Conservation (phyloP, 1,140 invertebrate genomes). For the Delia radicum region DNA sequence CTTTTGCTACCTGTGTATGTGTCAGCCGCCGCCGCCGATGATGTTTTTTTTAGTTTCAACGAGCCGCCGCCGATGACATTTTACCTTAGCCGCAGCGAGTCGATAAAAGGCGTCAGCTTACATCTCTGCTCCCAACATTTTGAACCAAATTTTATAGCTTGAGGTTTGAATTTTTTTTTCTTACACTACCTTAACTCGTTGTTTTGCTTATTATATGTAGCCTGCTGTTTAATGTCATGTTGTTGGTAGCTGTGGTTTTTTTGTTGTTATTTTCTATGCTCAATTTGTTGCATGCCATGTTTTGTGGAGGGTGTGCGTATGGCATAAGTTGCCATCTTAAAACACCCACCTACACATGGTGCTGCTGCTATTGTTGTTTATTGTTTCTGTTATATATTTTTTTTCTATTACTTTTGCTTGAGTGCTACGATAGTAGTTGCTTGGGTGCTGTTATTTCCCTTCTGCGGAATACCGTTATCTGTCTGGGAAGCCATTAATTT, state of each 20-base stretch:
- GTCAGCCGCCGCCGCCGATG: no score
- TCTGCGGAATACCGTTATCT: conserved; percentile 54
- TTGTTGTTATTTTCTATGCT: neutral
- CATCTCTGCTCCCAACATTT: no score
- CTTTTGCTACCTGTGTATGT: no score
- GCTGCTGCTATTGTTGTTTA: neutral
- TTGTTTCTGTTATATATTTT: neutral
- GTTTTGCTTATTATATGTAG: no score
- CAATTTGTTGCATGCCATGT: neutral
- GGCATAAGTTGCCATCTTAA: neutral
- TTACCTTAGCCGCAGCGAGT: no score
- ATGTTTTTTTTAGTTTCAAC: no score
- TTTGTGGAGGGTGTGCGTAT: neutral
- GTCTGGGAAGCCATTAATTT: conserved; percentile 55
- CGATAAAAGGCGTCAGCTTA: no score
- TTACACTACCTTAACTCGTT: no score
- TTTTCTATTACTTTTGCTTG: neutral
- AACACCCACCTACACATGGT: neutral
- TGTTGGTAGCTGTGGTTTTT: neutral
- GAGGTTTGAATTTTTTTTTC: no score
- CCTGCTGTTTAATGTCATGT: neutral
- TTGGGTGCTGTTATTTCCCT: neutral
- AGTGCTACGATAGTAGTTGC: neutral
- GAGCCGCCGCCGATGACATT: no score
- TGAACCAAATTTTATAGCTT: no score